Percentiles rank a stretch among this genome's conserved stretches.
Conservation (phyloP, 2,113 vertebrate genomes). For the Erythrocercus mccallii region DNA sequence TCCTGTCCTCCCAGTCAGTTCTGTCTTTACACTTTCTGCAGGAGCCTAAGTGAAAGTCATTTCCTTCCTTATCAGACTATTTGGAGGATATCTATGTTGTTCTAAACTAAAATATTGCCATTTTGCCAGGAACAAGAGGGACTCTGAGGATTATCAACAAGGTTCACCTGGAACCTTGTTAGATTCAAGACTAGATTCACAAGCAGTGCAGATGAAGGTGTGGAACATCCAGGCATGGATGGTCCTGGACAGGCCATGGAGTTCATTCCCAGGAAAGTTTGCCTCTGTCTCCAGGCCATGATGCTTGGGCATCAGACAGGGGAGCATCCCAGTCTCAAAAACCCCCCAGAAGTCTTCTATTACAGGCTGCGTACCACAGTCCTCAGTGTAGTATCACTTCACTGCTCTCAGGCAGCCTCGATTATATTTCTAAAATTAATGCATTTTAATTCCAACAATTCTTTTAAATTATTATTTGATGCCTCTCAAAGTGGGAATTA, state of each 20-base stretch:
- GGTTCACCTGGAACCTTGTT: background rate
- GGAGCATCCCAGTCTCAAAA: background rate
- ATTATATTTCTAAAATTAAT: background rate
- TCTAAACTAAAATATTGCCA: background rate
- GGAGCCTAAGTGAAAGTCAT: background rate
- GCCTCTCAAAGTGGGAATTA: background rate
- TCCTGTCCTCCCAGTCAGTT: background rate
- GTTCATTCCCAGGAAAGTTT: background rate
- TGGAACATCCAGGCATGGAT: background rate
- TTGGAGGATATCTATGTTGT: background rate
- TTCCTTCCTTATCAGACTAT: background rate
- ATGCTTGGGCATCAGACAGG: accelerated
- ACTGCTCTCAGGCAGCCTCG: background rate
- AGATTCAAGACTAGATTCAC: background rate
- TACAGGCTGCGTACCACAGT: background rate
- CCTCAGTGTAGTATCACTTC: background rate
- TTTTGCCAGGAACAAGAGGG: background rate
- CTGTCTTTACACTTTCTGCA: background rate
- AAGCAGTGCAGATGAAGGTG: background rate
- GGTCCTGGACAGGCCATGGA: accelerated
- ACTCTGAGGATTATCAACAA: background rate
- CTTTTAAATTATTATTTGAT: background rate
- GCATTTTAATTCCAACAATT: background rate
- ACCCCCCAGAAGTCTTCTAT: background rate
- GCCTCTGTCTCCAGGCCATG: background rate